Evolutionary conservation across 2,888 invertebrate species (phyloP).

Genomic region (Uropetala carovei): DNA sequence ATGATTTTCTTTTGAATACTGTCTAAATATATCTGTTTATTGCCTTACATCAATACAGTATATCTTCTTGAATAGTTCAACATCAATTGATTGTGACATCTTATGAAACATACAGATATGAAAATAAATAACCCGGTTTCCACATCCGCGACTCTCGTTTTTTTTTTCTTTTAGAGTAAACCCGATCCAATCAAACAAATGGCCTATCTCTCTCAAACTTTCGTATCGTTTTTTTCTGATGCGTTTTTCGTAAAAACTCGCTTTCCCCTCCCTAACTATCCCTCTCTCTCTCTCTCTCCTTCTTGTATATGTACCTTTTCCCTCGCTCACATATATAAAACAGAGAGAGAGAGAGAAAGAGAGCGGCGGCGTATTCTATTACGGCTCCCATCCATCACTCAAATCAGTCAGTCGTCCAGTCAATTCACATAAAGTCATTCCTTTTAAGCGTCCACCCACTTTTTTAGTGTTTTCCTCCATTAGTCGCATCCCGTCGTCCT

Average conservation of each 20-base stretch:
- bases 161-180: not conserved
- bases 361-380: conserved; percentile 16
- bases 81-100: not conserved
- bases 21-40: too few species aligned
- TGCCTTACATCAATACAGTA: too few species aligned
- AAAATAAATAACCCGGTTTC: not conserved
- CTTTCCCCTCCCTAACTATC: not conserved
- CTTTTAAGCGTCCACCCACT: conserved; percentile 28
- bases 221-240: not conserved
- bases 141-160: not conserved
- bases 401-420: conserved; percentile 52
- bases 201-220: not conserved
- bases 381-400: conserved; percentile 43
- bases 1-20: too few species aligned
- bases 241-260: not conserved
- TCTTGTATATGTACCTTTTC: not conserved
- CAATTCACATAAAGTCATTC: conserved; percentile 38
- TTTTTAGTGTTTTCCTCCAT: not conserved
- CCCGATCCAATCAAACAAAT: not conserved
- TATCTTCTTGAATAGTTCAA: too few species aligned
- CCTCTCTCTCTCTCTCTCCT: not conserved
- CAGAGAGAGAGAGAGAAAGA: not conserved
- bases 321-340: not conserved
- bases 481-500: not conserved
- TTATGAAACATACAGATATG: not conserved